Evolutionary conservation across 2,888 invertebrate genomes (phyloP), one percentile per base, ranked within the genome.

Genomic region (Tiliacea citrago): DNA sequence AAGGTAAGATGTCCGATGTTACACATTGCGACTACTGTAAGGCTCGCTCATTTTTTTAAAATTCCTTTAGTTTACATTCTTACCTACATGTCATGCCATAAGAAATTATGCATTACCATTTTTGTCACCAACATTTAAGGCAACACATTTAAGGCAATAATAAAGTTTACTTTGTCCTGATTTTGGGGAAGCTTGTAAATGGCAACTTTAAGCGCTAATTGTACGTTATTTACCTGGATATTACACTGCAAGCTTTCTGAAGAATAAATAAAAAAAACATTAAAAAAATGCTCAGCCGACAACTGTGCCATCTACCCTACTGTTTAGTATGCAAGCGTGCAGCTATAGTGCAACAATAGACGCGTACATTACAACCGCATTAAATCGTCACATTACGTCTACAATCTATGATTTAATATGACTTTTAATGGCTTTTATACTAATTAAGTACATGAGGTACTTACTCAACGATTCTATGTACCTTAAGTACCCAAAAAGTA

Each of bases 321-420:
- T 83, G 61, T 83, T 86, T 86, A 74, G 69, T 79, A 82, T 79
- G 83, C 81, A 81, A 68, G 51, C 79, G 77, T 55, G 72, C 67
- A 72, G 53, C 66, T 73, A 77, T 69, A 77, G 69, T 74, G 75
- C 77, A 86, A 90, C 89, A 89, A 90, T 89, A 82, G 88, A 65
- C 73, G 80, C 82, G 83, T 83, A 73, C 78, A 87, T 88, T 85
- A 87, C 77, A 80, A 72, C 62, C 68, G 72, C 77, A 86, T 86
- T 86, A 87, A 86, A 73, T 79, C 74, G 72, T 85, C 72, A 75
- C 83, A 85, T 85, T 83, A 82, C n/a, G 62, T 74, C 55, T 72
- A 62, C 51, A 73, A 55, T 65, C 77, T 58, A 67, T 82, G 84
- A 84, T 81, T 82, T 82, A 82, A 60, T 76, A 60, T 51, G 61